A percentile compares a stretch with the other conserved stretches of the same genome.
These are phyloP conservation scores for Crypturellus undulatus DNA, from an alignment of 2,113 vertebrate genomes.

Conservation along the genomic window DNA sequence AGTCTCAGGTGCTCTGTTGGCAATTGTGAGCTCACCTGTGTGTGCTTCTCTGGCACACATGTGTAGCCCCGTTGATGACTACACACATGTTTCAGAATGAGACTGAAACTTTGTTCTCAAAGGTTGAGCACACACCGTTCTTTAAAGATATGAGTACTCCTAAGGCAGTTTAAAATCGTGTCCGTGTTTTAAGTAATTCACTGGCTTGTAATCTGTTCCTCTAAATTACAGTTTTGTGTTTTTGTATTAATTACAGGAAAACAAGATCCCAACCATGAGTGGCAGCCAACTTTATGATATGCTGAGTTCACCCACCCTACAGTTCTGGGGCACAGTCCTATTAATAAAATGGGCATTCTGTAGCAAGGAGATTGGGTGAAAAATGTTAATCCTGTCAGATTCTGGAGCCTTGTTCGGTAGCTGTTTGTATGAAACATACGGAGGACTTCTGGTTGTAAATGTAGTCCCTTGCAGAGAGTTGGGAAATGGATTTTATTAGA, in stretches of 20 bases:
- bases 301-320: not conserved
- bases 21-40: not conserved
- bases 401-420: not conserved
- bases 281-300: not conserved
- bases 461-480: not conserved
- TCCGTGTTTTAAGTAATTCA: not conserved
- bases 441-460: not conserved
- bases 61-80: not conserved
- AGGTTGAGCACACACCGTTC: not conserved
- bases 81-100: not conserved
- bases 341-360: not conserved
- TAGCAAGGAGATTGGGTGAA: not conserved
- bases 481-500: not conserved
- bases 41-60: not conserved
- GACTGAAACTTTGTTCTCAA: not conserved
- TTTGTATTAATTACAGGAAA: not conserved
- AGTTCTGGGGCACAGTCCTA: not conserved
- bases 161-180: not conserved
- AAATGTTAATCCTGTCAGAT: not conserved
- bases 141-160: not conserved
- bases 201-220: not conserved
- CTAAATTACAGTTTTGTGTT: constrained; percentile 10
- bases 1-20: not conserved
- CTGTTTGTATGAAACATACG: not conserved
- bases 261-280: not conserved